Conservation (phyloP, 2,888 invertebrate species). For the Sarcophaga carnaria region DNA sequence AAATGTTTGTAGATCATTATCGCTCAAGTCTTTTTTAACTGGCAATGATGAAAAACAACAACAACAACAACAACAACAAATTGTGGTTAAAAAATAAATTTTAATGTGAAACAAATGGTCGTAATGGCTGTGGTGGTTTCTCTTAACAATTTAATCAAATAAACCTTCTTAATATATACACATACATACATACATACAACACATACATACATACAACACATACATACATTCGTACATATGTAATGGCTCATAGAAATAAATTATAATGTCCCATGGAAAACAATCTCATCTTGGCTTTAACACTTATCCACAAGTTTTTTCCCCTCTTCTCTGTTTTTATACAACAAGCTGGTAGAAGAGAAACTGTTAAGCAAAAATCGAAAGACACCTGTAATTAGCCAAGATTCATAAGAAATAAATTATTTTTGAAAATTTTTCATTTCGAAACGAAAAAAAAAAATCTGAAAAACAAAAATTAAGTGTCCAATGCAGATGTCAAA, state of each 20-base stretch:
- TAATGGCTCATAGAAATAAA: no score
- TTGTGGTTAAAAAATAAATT: constrained; percentile 24
- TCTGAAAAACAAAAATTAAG: background rate
- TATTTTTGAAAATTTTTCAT: background rate
- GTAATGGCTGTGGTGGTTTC: background rate
- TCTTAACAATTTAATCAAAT: background rate
- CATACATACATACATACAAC: background rate
- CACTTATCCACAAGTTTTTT: background rate
- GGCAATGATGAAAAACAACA: constrained; percentile 13
- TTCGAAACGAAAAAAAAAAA: background rate
- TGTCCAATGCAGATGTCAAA: background rate
- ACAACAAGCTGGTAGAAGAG: background rate
- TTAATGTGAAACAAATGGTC: background rate
- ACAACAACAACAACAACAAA: constrained; percentile 2
- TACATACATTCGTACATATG: no score
- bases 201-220: background rate
- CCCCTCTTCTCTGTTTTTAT: background rate
- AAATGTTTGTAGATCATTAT: constrained; percentile 68
- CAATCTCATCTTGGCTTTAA: background rate
- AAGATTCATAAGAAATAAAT: constrained; percentile 49
- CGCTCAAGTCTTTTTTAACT: constrained; percentile 21
- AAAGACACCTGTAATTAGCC: constrained; percentile 51
- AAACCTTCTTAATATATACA: background rate
- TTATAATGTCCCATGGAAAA: background rate
- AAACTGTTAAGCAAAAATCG: constrained; percentile 18